Evolutionary conservation across 35 echinoderm and acorn worm species (phyloP), one percentile per base, ranked within the genome.

Genomic region (Lytechinus variegatus): DNA sequence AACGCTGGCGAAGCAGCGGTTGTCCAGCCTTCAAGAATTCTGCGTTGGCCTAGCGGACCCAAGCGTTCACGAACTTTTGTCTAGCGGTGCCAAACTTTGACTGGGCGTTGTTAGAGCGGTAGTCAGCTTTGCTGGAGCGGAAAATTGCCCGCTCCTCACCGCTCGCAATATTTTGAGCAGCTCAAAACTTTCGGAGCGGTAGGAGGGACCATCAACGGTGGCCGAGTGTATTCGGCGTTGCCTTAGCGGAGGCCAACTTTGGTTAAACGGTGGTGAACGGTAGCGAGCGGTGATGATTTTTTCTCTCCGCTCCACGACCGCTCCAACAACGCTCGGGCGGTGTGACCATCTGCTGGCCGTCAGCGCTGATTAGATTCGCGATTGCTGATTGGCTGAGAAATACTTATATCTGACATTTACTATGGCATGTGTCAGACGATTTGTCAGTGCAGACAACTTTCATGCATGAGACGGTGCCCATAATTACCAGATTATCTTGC

Each of bases 91-190:
- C 87, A 89, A 89, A 89, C 87, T 89, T 89, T 89, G 87, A 89
- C 87, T 89, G 87, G 87, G 87, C 87, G 87, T 89, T 52, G 87
- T 52, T 89, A 29, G 87, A 89, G 87, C 87, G 87, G 87, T 89
- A 29, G 87, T 89, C 27, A 89, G 51, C 87, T 89, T 89, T 89
- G 87, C 87, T 29, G 87, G 87, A 89, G 28, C 28, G 87, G 87
- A 89, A 89, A 89, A 89, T 89, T 89, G 87, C 87, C 87, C 87
- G 87, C 87, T 89, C 87, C 87, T 89, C 87, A 89, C 87, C 87
- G 87, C 87, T 89, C 27, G 87, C 87, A 89, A 89, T 89, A 52
- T 89, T 89, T 89, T 89, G 87, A 44, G 28, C 87, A 89, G 87
- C 87, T 89, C 87, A 89, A 89, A 89, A 89, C 87, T 33, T 89